Base-by-base conservation (phyloP, 2,888 invertebrate genomes). In the Dynastes tityus region DNA sequence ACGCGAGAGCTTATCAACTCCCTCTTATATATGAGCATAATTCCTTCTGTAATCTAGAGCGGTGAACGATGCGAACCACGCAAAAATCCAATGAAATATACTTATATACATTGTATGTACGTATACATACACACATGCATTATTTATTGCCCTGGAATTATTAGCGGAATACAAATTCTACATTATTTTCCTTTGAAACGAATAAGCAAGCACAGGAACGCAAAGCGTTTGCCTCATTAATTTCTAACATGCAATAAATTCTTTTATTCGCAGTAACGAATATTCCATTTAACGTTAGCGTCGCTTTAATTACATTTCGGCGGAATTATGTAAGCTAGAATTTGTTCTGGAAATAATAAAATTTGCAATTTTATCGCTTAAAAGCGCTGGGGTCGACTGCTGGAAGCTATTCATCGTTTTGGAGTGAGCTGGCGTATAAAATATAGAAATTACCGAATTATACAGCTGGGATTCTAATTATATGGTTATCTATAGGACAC, bases 291-390 rank as follows among this genome's bases (percentile, higher is more conserved):
- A 9, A 22, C 27, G 9, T 58, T 16, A n/a, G 16, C 55, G 16
- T 58, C 55, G 55, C 22, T 32, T 2, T 63, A 63, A 63, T 63
- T 63, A 63, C 32, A 22, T 63, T 63, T 11, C 8, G 29, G 13
- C 63, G 13, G 32, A 63, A 63, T 63, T 63, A 63, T 63, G 63
- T 63, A 32, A 63, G 63, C 63, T 63, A 11, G 11, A 32, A 63
- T 63, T n/a, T n/a, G 63, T 63, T 29, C 29, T 29, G 63, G 11
- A 63, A 29, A 63, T n/a, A 29, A 32, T 63, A 63, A 32, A 63
- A 63, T 63, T 32, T n/a, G 63, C 63, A 63, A 63, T 27, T 63
- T 63, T 13, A 63, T 32, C 32, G 63, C 32, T 27, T 16, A 53
- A 13, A 16, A 53, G 53, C n/a, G 2, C n/a, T 0, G 4, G n/a